Base-by-base conservation (phyloP, 2,888 invertebrate genomes). In the Heliconius sara region DNA sequence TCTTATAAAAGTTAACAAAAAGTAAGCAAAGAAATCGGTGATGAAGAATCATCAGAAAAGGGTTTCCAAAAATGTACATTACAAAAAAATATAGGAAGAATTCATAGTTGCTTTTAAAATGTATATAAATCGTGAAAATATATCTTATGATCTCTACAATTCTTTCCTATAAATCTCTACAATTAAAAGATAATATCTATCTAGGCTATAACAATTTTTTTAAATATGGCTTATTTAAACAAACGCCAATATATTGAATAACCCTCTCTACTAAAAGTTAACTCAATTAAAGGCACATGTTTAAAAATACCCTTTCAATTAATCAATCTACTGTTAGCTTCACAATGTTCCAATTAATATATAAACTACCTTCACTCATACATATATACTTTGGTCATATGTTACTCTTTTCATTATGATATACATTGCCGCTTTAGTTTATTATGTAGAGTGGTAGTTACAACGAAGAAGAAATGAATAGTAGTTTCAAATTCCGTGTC, bases 261-360 rank as follows among this genome's bases (percentile, higher is more conserved):
- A 39, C 25, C 27, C 13, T 10, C 27, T 75, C 30, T 27, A 65
- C 25, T 27, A 25, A 75, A 78, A 80, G 78, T 79, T 83, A 84
- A 84, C 79, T 83, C 83, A 82, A 84, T 83, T 82, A 73, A 78
- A 77, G 79, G 84, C 86, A 86, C 87, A 86, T 84, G 87, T 88
- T 89, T 90, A 91, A 90, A 93, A 90, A 91, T 92, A 92, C 88
- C 87, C 84, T 80, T 86, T 84, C 89, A 91, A 92, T 92, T 91
- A 91, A 87, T 86, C 90, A 90, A 90, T 90, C 86, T 88, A 88
- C 78, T 83, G 65, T 80, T 84, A 86, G 86, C 86, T 86, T 82
- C 83, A 85, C 89, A 91, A 91, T 92, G 89, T 88, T 87, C 84
- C 89, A 88, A 91, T 90, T 89, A 83, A 83, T 81, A 80, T 82